Conservation (phyloP, 2,888 invertebrate species). For the Tanypteryx hageni region DNA sequence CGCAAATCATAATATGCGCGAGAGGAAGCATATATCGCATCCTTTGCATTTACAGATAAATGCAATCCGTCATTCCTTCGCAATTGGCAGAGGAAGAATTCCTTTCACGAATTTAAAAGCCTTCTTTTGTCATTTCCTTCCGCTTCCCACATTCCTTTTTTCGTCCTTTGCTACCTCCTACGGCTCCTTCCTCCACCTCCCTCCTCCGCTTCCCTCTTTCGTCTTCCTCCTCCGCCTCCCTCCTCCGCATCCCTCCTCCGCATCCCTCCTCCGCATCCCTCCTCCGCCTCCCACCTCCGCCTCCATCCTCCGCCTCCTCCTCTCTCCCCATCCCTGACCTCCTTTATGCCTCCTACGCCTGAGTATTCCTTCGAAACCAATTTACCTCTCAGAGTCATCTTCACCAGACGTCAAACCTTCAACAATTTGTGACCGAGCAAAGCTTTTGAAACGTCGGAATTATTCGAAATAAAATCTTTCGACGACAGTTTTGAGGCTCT, state of each 20-base stretch:
- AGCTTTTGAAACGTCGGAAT: conserved; percentile 3
- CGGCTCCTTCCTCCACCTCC: neutral
- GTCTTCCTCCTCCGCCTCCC: neutral
- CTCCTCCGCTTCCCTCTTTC: too few relatives aligned
- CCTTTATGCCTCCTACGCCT: neutral
- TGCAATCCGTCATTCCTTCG: too few relatives aligned
- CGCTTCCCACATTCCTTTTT: neutral
- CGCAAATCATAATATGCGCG: too few relatives aligned
- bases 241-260: neutral
- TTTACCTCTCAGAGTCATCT: neutral
- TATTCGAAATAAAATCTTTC: conserved; percentile 12
- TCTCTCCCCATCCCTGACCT: neutral
- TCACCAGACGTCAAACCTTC: neutral
- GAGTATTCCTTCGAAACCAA: neutral
- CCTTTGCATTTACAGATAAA: too few relatives aligned
- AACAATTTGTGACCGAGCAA: neutral
- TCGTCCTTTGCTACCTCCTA: neutral
- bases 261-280: neutral
- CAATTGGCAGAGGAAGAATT: too few relatives aligned
- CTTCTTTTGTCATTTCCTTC: neutral
- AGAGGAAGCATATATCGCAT: too few relatives aligned
- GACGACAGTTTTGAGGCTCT: neutral
- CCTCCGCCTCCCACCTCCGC: neutral
- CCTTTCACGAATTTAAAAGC: neutral
- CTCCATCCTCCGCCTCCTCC: neutral